These are phyloP conservation scores for Yasuhikotakia modesta DNA, from an alignment of 2,797 vertebrate genomes.

Conservation along the genomic window DNA sequence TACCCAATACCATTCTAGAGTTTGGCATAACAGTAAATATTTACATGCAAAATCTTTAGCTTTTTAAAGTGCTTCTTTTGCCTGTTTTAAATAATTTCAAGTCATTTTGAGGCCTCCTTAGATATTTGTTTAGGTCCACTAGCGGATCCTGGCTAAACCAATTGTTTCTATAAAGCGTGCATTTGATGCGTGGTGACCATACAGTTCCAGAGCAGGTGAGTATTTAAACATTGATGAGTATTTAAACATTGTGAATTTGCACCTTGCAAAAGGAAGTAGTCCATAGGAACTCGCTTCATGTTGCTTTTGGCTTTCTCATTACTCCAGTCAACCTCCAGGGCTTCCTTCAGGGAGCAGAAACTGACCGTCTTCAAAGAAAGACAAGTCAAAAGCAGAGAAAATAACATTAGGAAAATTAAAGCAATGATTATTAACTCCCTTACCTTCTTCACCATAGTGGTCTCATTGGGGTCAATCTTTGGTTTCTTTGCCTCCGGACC, in stretches of 20 bases:
- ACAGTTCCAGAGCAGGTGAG: no score
- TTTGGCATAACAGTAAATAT: no score
- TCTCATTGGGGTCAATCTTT: constrained; percentile 84
- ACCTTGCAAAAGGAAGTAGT: constrained; percentile 94
- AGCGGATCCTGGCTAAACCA: no score
- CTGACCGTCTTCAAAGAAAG: constrained; percentile 64
- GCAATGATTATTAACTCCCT: background rate
- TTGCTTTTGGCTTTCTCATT: constrained; percentile 79
- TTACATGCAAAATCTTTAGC: no score
- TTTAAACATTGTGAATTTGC: constrained; percentile 18
- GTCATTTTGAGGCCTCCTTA: no score
- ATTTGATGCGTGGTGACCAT: no score
- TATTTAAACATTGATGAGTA: no score
- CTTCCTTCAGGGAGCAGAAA: constrained; percentile 87
- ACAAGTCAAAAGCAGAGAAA: background rate
- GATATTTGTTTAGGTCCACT: no score
- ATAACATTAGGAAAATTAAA: background rate
- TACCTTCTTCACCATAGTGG: constrained; percentile 91
- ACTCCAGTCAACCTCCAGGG: constrained; percentile 86
- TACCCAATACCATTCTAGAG: no score
- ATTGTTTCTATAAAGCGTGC: no score
- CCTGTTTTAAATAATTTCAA: no score
- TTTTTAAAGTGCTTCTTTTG: no score
- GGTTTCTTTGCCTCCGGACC: constrained; percentile 87
- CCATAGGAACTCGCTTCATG: constrained; percentile 80